Percentiles rank a stretch among this genome's conserved stretches.
These are phyloP conservation scores for Falco novaeseelandiae DNA, from an alignment of 2,797 vertebrate genomes.

Conservation along the genomic window DNA sequence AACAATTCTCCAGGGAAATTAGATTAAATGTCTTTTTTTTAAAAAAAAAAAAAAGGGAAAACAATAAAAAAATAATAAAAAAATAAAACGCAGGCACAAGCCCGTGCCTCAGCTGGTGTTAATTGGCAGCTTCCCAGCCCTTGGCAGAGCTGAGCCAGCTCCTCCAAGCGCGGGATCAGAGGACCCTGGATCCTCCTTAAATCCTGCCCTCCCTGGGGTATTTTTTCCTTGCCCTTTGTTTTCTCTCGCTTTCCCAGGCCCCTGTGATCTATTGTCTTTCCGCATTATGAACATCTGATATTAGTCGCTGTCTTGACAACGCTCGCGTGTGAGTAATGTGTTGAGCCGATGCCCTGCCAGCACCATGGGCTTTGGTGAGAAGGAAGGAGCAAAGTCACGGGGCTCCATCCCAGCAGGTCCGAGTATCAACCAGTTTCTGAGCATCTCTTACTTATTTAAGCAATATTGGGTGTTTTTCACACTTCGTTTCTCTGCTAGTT, in stretches of 20 bases:
- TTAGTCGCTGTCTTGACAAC: neutral
- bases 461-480: neutral
- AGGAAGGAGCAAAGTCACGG: neutral
- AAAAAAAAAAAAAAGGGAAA: neutral
- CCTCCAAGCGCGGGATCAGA: neutral
- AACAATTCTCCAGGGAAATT: neutral
- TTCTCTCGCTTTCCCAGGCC: neutral
- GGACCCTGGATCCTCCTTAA: neutral
- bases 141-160: neutral
- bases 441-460: neutral
- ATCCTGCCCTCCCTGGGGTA: neutral
- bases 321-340: neutral
- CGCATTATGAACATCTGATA: neutral
- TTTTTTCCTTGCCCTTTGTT: neutral
- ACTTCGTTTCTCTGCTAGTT: neutral
- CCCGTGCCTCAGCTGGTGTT: neutral
- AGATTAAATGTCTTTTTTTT: neutral
- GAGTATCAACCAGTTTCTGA: accelerated
- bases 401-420: neutral
- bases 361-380: neutral
- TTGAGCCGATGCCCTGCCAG: neutral
- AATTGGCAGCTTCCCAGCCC: neutral
- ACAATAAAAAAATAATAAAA: neutral
- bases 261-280: neutral
- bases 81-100: neutral